Evolutionary conservation across 2,113 vertebrate species (phyloP).

Genomic region (Hypocryptadius cinnamomeus): DNA sequence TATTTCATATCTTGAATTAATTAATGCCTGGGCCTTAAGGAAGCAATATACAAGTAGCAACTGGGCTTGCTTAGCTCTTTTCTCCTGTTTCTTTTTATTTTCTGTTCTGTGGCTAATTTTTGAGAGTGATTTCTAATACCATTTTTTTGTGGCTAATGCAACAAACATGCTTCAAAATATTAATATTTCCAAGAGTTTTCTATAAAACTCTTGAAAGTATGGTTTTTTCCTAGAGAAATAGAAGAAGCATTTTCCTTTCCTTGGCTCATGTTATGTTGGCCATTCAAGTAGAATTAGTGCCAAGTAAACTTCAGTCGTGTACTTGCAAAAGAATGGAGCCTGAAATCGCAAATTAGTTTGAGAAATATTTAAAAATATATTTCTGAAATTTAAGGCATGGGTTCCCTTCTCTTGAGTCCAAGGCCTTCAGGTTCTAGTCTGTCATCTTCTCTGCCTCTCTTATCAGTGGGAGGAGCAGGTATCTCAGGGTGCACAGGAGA

Average conservation of each 20-base stretch:
- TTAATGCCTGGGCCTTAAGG: neutral
- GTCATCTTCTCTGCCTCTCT: neutral
- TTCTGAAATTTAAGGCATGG: neutral
- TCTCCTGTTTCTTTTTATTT: neutral
- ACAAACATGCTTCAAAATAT: neutral
- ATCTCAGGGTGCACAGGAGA: fast-evolving
- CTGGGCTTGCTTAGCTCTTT: neutral
- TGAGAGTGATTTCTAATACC: neutral
- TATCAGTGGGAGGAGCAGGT: neutral
- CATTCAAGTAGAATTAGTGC: neutral
- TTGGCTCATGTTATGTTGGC: neutral
- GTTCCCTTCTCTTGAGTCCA: neutral
- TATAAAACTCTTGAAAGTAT: neutral
- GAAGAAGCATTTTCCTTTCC: neutral
- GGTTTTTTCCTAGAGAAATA: neutral
- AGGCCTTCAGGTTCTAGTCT: neutral
- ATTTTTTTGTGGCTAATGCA: neutral
- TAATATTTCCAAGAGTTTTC: neutral
- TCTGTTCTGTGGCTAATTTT: neutral
- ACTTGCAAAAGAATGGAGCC: neutral
- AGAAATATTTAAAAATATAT: neutral
- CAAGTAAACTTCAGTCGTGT: neutral
- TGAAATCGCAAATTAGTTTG: neutral
- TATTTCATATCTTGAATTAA: neutral
- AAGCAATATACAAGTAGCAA: neutral